These are phyloP conservation scores for Paratrypauchen microcephalus DNA, from an alignment of 2,797 vertebrate genomes.

Conservation along the genomic window DNA sequence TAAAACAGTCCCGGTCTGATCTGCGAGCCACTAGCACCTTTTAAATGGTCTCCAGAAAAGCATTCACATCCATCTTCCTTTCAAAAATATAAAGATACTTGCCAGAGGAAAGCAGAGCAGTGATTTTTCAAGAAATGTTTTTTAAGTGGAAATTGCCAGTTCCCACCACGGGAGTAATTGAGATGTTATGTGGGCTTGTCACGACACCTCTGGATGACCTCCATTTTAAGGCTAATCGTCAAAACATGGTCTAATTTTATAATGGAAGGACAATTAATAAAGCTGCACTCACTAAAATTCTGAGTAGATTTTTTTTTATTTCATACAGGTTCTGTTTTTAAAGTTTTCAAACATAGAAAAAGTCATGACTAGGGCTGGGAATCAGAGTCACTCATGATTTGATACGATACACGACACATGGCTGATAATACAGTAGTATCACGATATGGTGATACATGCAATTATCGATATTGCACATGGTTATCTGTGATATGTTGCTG, in stretches of 20 bases:
- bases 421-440: too few relatives aligned
- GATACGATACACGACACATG: too few relatives aligned
- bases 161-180: neutral
- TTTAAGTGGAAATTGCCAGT: slow-evolving; percentile 7
- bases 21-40: slow-evolving; percentile 26
- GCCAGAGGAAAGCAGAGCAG: neutral
- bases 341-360: neutral
- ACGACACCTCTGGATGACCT: slow-evolving; percentile 1
- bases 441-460: too few relatives aligned
- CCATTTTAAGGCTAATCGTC: neutral
- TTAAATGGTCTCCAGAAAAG: slow-evolving; percentile 22
- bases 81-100: slow-evolving; percentile 21
- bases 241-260: slow-evolving; percentile 25
- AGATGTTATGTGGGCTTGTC: neutral
- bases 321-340: neutral
- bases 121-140: slow-evolving; percentile 4
- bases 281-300: too few relatives aligned
- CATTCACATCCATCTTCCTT: slow-evolving; percentile 26
- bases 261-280: neutral
- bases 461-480: too few relatives aligned
- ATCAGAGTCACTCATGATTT: too few relatives aligned
- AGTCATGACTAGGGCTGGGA: neutral
- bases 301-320: too few relatives aligned
- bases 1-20: slow-evolving; percentile 31
- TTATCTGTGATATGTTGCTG: too few relatives aligned